A percentile compares a stretch with the other conserved stretches of the same genome.
These are phyloP conservation scores for Cyrtorhinus lividipennis DNA, from an alignment of 1,140 invertebrate species.

Conservation along the genomic window DNA sequence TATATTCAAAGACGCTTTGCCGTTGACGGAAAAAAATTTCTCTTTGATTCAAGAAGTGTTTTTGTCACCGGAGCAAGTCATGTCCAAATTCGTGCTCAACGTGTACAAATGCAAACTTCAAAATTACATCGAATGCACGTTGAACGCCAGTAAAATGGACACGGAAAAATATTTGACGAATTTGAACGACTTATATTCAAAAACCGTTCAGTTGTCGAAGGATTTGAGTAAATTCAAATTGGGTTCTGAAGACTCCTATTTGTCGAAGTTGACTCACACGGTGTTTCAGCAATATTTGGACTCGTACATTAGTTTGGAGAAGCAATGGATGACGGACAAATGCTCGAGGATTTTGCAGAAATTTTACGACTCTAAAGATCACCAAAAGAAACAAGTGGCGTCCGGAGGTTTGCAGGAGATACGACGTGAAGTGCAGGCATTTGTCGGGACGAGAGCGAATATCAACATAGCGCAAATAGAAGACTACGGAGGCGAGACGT, in stretches of 20 bases:
- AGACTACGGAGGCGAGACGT: slow-evolving; percentile 93
- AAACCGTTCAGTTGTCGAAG: slow-evolving; percentile 57
- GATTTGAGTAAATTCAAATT: slow-evolving; percentile 60
- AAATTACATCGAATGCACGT: slow-evolving; percentile 28
- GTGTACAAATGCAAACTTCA: slow-evolving; percentile 87
- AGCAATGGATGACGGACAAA: slow-evolving; percentile 58
- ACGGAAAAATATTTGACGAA: slow-evolving; percentile 76
- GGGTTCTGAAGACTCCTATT: slow-evolving; percentile 62
- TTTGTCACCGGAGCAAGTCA: slow-evolving; percentile 90
- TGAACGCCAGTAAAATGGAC: slow-evolving; percentile 32
- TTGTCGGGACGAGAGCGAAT: slow-evolving; percentile 77
- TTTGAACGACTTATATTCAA: slow-evolving; percentile 74
- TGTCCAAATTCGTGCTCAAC: slow-evolving; percentile 94
- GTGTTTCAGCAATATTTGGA: slow-evolving; percentile 71
- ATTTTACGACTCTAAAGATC: slow-evolving; percentile 88
- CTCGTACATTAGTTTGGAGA: slow-evolving; percentile 63
- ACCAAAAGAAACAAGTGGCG: slow-evolving; percentile 80
- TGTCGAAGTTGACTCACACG: slow-evolving; percentile 64
- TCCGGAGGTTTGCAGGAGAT: slow-evolving; percentile 75
- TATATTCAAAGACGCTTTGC: slow-evolving; percentile 81
- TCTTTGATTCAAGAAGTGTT: slow-evolving; percentile 85
- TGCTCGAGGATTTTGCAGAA: slow-evolving; percentile 56
- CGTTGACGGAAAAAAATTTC: slow-evolving; percentile 79
- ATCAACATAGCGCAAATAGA: slow-evolving; percentile 88
- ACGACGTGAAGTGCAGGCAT: slow-evolving; percentile 80